Evolutionary conservation across 2,113 vertebrate species (phyloP).

Genomic region (Rhadina sibilatrix): DNA sequence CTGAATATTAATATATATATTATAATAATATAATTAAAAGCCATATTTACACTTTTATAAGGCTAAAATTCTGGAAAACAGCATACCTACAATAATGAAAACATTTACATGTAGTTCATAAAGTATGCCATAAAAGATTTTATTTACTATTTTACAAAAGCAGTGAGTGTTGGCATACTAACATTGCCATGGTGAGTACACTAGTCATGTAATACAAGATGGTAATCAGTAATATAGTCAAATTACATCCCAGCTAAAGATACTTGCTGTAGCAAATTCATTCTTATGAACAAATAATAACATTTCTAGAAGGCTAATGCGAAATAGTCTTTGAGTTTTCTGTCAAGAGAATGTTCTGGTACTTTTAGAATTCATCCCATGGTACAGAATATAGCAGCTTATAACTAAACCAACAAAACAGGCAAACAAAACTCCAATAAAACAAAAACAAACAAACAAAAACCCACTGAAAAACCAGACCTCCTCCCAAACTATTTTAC

Average conservation of each 20-base stretch:
- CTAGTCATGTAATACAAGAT: neutral
- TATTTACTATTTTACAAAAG: neutral
- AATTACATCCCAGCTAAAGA: neutral
- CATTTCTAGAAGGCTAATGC: neutral
- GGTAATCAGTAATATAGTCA: neutral
- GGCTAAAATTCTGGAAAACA: neutral
- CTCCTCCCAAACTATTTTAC: neutral
- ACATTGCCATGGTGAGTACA: neutral
- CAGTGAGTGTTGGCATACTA: neutral
- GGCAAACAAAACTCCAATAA: too few relatives aligned
- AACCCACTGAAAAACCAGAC: neutral
- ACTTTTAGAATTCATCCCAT: neutral
- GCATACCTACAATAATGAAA: neutral
- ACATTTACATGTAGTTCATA: neutral
- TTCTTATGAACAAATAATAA: neutral
- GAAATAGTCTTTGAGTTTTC: neutral
- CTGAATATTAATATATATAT: neutral
- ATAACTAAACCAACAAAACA: neutral
- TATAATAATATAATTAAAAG: neutral
- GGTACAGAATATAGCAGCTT: neutral
- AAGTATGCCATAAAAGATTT: neutral
- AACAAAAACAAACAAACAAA: neutral
- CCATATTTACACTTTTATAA: neutral
- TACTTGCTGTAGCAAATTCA: neutral
- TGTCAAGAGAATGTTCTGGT: neutral